Evolutionary conservation across 2,888 invertebrate species (phyloP), one percentile per base, ranked within the genome.

Genomic region (Brenthis hecate): DNA sequence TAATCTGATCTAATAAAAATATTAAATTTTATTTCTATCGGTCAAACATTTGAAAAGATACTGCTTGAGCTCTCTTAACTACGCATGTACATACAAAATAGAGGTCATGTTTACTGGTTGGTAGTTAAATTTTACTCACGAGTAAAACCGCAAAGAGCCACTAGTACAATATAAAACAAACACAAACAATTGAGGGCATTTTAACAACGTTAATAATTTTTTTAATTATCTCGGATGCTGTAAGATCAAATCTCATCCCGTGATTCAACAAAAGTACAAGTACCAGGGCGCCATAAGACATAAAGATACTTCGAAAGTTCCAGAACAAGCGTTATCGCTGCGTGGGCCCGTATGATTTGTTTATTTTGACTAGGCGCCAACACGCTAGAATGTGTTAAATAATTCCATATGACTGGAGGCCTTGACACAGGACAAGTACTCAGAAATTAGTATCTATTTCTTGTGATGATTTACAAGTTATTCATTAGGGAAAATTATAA

Each of bases 311-410:
- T 36, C 48, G 64, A 48, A 23, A 50, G 55, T 69, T 74, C 72
- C 65, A 73, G 72, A 73, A 70, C 55, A 54, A 58, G 28, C 16
- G 28, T 36, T 50, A 53, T 58, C 48, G 57, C 51, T 56, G 68
- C 75, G 76, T 76, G 72, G 72, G 75, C 23, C 19, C 54, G 50
- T 57, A 58, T 62, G 55, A 65, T 70, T 68, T 85, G 84, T 88
- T 87, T 86, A 82, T 84, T 78, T 89, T 89, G 88, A 86, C 75
- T 75, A 67, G 58, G 60, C 72, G 89, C 89, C 89, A 89, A 89
- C 71, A 75, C 72, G 70, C 70, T 70, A 73, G 76, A 75, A 75
- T 71, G 75, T 72, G 69, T 72, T 72, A 77, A 78, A 75, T 73
- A 78, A 81, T 80, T 80, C 61, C 62, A 50, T 51, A 68, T 63